Conservation (phyloP, 2,113 vertebrate species). For the Anthoscopus minutus region DNA sequence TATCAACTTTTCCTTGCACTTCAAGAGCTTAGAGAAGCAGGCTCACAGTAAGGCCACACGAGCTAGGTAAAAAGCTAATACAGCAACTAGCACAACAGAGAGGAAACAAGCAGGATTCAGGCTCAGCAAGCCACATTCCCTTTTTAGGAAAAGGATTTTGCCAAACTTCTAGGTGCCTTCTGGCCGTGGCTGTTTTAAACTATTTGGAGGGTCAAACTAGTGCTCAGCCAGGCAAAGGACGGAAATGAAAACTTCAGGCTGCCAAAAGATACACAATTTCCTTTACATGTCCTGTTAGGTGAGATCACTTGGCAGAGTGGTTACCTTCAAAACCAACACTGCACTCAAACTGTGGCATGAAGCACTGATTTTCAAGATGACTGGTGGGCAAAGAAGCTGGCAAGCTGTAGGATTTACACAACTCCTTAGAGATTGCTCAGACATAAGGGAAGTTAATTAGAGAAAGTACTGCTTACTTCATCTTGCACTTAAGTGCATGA, state of each 20-base stretch:
- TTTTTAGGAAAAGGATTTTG: neutral
- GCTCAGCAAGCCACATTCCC: neutral
- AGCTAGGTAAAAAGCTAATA: neutral
- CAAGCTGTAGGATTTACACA: neutral
- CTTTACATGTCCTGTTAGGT: neutral
- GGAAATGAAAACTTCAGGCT: neutral
- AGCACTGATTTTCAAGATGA: neutral
- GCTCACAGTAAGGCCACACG: neutral
- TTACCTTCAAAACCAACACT: neutral
- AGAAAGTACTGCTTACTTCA: neutral
- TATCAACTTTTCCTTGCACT: neutral
- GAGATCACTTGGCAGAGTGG: neutral
- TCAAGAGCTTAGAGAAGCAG: neutral
- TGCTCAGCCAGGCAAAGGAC: neutral
- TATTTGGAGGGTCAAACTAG: neutral
- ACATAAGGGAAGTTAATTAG: neutral
- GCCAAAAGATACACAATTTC: neutral
- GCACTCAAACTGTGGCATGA: neutral
- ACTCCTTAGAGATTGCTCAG: neutral
- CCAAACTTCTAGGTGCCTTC: neutral
- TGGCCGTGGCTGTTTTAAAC: neutral
- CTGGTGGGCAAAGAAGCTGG: neutral
- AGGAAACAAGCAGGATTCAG: neutral
- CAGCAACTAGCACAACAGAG: accelerated
- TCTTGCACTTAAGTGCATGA: neutral